Percentiles rank a stretch among this genome's conserved stretches.
Conservation (phyloP, 2,797 vertebrate species). For the Capromys pilorides region DNA sequence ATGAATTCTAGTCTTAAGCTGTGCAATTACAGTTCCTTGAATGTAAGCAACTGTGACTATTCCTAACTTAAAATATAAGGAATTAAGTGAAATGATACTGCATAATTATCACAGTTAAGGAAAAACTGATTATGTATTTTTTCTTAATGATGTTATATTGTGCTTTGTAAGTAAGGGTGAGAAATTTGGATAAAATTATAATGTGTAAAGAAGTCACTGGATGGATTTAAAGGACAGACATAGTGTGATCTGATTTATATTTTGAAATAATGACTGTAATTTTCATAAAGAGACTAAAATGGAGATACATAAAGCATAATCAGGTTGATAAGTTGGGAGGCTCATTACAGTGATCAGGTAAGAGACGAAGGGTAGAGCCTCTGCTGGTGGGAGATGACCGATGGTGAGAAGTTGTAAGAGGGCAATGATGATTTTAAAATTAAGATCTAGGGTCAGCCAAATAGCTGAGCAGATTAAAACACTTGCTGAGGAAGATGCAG, state of each 20-base stretch:
- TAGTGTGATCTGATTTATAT: constrained; percentile 3
- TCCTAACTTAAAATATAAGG: constrained; percentile 14
- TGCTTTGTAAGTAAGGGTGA: background rate
- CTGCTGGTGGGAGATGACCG: background rate
- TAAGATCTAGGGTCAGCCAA: background rate
- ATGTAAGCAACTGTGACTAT: constrained; percentile 52
- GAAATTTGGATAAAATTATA: constrained; percentile 33
- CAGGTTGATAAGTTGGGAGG: background rate
- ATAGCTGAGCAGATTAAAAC: too few relatives aligned
- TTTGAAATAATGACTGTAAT: background rate
- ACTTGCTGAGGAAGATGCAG: too few relatives aligned
- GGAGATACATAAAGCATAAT: background rate
- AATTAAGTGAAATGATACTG: constrained; percentile 39
- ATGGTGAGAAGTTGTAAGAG: background rate
- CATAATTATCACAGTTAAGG: constrained; percentile 35
- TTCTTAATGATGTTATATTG: background rate
- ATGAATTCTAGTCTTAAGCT: constrained; percentile 34
- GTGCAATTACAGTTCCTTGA: constrained; percentile 55
- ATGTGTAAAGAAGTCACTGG: constrained; percentile 12
- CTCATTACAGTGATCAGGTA: background rate
- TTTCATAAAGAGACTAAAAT: background rate
- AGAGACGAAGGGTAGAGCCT: background rate
- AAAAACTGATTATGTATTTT: constrained; percentile 17
- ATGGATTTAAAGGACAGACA: background rate
- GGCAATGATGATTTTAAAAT: background rate